These are phyloP conservation scores for Semnopithecus entellus DNA, from an alignment of 2,113 vertebrate species.

Conservation along the genomic window DNA sequence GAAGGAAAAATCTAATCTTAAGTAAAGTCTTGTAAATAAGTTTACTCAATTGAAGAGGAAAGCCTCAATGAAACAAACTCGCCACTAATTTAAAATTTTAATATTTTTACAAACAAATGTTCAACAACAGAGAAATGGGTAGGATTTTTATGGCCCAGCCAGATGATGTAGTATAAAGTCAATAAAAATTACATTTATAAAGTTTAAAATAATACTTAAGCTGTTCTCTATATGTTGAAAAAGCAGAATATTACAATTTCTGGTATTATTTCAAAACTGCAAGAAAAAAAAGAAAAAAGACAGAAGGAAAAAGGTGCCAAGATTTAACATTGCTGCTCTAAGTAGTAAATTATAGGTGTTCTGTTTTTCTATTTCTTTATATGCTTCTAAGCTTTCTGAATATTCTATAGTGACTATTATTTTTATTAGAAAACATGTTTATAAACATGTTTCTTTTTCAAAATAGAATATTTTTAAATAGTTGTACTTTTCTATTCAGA, in stretches of 20 bases:
- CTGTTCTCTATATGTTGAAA: not conserved
- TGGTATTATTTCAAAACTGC: not conserved
- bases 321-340: not conserved
- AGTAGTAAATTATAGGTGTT: not conserved
- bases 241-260: not conserved
- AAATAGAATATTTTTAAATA: slow-evolving; percentile 10
- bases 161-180: not conserved
- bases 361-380: not conserved
- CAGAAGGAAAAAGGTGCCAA: not conserved
- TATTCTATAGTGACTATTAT: not conserved
- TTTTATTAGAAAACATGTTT: not conserved
- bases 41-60: not conserved
- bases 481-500: not conserved
- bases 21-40: not conserved
- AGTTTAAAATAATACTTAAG: slow-evolving; percentile 14
- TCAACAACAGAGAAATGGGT: not conserved
- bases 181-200: not conserved
- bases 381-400: not conserved
- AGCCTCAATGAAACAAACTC: not conserved
- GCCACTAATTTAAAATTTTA: not conserved
- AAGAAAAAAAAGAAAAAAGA: not conserved
- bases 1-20: not conserved
- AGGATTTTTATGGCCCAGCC: not conserved
- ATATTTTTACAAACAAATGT: not conserved
- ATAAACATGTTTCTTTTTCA: not conserved